Evolutionary conservation across 2,888 invertebrate genomes (phyloP).

Genomic region (Hirtodrosophila cameraria): DNA sequence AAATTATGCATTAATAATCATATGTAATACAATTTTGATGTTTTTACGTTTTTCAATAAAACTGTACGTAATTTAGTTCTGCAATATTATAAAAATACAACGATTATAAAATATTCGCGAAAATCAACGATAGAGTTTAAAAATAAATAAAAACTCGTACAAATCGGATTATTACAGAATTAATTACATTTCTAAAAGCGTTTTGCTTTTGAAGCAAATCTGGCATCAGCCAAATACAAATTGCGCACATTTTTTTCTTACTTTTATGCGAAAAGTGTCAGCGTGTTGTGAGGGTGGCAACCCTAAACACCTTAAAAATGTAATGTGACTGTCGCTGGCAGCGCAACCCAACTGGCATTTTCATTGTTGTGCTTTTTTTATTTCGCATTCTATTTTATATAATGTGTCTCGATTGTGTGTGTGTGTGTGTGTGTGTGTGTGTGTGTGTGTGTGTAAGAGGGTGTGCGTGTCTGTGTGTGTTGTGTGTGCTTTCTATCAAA

Average conservation of each 20-base stretch:
- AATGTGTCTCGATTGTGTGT: constrained; percentile 55
- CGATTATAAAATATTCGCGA: too few species aligned
- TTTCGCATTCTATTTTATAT: constrained; percentile 68
- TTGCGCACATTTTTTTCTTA: constrained; percentile 48
- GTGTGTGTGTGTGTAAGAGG: constrained; percentile 26
- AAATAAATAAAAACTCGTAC: too few species aligned
- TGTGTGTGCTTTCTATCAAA: constrained; percentile 63
- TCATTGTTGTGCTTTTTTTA: constrained; percentile 75
- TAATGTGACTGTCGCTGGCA: constrained; percentile 65
- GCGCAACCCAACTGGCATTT: constrained; percentile 63
- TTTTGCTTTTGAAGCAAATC: constrained; percentile 7
- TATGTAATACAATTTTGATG: too few species aligned
- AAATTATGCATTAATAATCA: too few species aligned
- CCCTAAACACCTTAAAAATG: constrained; percentile 34
- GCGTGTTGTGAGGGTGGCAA: neutral
- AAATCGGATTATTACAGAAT: too few species aligned
- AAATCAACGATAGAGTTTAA: too few species aligned
- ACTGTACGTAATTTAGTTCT: too few species aligned
- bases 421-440: neutral
- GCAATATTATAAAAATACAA: too few species aligned
- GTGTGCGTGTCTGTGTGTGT: constrained; percentile 17
- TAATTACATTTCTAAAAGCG: too few species aligned
- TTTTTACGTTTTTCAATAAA: too few species aligned
- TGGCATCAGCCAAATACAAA: constrained; percentile 35
- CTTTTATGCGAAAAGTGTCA: constrained; percentile 38